Evolutionary conservation across 2,888 invertebrate genomes (phyloP), one percentile per base, ranked within the genome.

Genomic region (Cheilosia soror): DNA sequence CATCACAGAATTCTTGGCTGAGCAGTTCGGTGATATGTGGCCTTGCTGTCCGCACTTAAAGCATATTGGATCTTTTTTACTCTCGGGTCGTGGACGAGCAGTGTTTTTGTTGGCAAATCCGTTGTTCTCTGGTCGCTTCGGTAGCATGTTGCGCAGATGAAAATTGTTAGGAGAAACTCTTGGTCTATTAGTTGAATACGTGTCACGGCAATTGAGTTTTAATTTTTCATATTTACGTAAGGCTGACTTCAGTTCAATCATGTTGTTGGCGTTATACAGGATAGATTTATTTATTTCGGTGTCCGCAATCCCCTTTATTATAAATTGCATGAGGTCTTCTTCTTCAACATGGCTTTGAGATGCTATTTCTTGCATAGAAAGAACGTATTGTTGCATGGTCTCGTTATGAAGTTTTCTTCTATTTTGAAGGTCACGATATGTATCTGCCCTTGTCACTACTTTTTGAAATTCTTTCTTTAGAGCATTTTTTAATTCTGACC

Each of bases 1-100:
- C 40, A 71, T 60, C 5, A 71, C 71, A 33, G 63, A 9, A 13
- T 55, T 65, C 40, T 37, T 49, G 5, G 4, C 13, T 4, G 37
- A 27, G 49, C 80, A 80, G 37, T 55, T 47, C 11, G 51, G 33
- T 2, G 73, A 44, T 33, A 72, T 68, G n/a, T 82, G 81, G 2
- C 58, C 71, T 44, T 31, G 33, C 7, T 65, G 44, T 49, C 76
- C 65, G 25, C 81, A 71, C 40, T 75, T 69, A 29, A 53, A 82
- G 15, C 76, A 82, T 4, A 69, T 40, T 40, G 40, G n/a, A 20
- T 40, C 31, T 71, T 42, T 62, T 37, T 40, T 25, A 40, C n/a
- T 31, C 40, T 31, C 49, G 13, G 9, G 4, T 7, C 0, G 4
- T 27, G 7, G 53, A 27, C 42, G 57, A 47, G 5, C 7, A 47